Base-by-base conservation (phyloP, 2,113 vertebrate genomes). In the Ctenomys sociabilis region DNA sequence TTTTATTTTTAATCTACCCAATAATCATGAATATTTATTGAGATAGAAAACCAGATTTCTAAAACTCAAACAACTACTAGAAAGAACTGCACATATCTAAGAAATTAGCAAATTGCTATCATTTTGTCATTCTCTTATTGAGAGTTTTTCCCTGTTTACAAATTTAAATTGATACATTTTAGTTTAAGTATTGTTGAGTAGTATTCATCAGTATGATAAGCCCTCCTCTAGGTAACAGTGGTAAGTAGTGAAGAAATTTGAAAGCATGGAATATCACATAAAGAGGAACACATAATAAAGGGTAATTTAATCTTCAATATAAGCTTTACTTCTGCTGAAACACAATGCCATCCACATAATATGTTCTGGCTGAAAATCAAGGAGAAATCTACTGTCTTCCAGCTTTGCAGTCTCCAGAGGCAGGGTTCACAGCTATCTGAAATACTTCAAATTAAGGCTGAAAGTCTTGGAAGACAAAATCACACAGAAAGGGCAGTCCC, bases 31-130 rank as follows among this genome's bases (percentile, higher is more conserved):
- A 78, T 14, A 52, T 78, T 59, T 92, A 54, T 80, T 87, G 35
- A 89, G 80, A 57, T 78, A 93, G 90, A 80, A 95, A 96, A 88
- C 16, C 66, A 61, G 10, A 66, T 87, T 64, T 9, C 7, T 72
- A 59, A 95, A 88, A 94, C 16, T 64, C 19, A 93, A 70, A 95
- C 84, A 70, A 6, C 35, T 52, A 63, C 5, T 75, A 37, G 11
- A 43, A 59, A 10, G 0, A 19, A 35, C 22, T 66, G 73, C 52
- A 24, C 3, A 30, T 28, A 61, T 26, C 24, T 83, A 89, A 93
- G 30, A 93, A 85, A 59, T 22, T 40, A 88, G 22, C 9, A 93
- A 64, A 72, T 21, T 84, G 68, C 28, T 64, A 8, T 88, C 22
- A 78, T 88, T 45, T 85, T 84, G 43, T 85, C 40, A 4, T n/a